phyloP scores from a whole-genome alignment of 2,797 vertebrate species.

The Poeciliopsis paucimaculata region DNA sequence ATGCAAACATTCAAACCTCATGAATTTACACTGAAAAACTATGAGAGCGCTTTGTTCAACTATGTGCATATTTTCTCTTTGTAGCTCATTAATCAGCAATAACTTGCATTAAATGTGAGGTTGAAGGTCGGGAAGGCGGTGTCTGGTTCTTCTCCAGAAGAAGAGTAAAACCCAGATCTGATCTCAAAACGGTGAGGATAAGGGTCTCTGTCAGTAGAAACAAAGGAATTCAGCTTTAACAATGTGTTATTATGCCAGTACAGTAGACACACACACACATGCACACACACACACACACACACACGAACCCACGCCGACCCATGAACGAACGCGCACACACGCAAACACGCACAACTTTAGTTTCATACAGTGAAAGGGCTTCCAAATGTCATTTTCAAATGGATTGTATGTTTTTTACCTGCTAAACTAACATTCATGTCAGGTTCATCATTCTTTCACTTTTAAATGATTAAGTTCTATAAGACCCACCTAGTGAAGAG shows the following conservation, averaged over 20 bases:
- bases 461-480: background rate
- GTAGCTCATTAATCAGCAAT: background rate
- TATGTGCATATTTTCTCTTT: background rate
- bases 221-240: background rate
- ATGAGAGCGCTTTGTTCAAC: background rate
- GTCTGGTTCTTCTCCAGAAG: constrained; percentile 59
- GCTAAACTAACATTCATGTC: background rate
- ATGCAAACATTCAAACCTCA: background rate
- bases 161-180: constrained; percentile 65
- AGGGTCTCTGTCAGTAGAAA: constrained; percentile 77
- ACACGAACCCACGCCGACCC: too few species aligned
- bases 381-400: background rate
- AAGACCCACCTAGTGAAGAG: constrained; percentile 90
- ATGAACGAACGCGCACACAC: too few species aligned
- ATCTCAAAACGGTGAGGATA: constrained; percentile 87
- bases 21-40: background rate
- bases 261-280: too few species aligned
- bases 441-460: background rate
- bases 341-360: background rate
- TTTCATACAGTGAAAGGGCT: background rate
- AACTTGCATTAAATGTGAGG: constrained; percentile 85
- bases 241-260: too few species aligned
- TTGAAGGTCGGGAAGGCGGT: constrained; percentile 80
- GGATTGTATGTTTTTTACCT: background rate
- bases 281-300: too few species aligned